Conservation (phyloP, 1,140 invertebrate genomes). For the Cyclina sinensis region DNA sequence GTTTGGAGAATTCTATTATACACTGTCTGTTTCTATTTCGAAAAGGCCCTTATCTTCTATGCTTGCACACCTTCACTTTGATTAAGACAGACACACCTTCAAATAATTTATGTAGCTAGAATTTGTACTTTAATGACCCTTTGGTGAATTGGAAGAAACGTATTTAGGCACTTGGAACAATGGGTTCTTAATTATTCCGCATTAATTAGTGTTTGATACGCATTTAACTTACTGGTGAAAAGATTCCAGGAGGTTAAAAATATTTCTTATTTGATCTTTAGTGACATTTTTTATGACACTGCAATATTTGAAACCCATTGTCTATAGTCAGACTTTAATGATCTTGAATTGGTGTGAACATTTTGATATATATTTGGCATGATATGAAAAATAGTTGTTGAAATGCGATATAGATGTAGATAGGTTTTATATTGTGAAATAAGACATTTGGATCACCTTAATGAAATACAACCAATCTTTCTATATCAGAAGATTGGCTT, state of each 20-base stretch:
- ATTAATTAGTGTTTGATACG: too few relatives aligned
- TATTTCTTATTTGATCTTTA: constrained; percentile 32
- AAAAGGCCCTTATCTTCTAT: too few relatives aligned
- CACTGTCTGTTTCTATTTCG: too few relatives aligned
- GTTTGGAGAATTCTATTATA: too few relatives aligned
- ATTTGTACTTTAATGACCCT: too few relatives aligned
- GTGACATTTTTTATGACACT: constrained; percentile 19
- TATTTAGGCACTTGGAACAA: too few relatives aligned
- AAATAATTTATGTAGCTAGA: too few relatives aligned
- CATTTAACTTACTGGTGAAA: too few relatives aligned
- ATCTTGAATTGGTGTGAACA: constrained; percentile 53
- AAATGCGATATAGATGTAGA: constrained; percentile 51
- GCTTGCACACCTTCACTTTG: too few relatives aligned
- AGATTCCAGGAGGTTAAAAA: background rate
- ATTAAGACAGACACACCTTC: too few relatives aligned
- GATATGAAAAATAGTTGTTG: constrained; percentile 21
- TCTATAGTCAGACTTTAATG: constrained; percentile 8
- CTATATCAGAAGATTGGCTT: constrained; percentile 46
- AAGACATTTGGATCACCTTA: constrained; percentile 19
- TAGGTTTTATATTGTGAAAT: constrained; percentile 49
- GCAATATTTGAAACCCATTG: background rate
- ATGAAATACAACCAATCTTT: constrained; percentile 52
- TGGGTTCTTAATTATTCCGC: too few relatives aligned
- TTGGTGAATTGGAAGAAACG: too few relatives aligned
- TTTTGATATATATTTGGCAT: constrained; percentile 20